Base-by-base conservation (phyloP, 2,888 invertebrate species). In the Bhutanitis thaidina region DNA sequence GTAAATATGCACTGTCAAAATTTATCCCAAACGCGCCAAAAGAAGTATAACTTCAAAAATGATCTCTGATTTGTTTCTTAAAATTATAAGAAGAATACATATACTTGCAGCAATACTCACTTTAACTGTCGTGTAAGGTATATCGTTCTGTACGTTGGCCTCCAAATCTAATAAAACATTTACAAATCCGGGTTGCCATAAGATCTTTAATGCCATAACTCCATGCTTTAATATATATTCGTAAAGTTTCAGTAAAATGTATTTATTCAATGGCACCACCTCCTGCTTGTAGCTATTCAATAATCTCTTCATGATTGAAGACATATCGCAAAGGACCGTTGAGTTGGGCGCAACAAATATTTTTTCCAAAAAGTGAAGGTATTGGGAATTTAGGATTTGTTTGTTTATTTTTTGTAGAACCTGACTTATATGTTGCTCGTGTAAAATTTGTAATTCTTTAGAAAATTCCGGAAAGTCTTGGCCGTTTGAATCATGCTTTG, bases 171-270 rank as follows among this genome's bases (percentile, higher is more conserved):
- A 38, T 32, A 52, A 7, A 3, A 36, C 25, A 13, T 43, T 25
- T 27, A 52, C 12, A 38, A 47, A 52, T 20, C 25, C 43, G 0
- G 46, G 43, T 3, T 38, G 25, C 10, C 25, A 14, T 2, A 52
- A 25, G n/a, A 7, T 34, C 8, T 46, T 14, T 9, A 30, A 43
- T 0, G 41, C 29, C 7, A 14, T 35, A n/a, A 16, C 47, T 15
- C 38, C 38, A 32, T 43, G 41, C 20, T 16, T 38, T 1, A 30
- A 20, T 37, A 52, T 32, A 41, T 41, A 52, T 29, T 52, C 40
- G 12, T 41, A 41, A 14, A 40, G 35, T 15, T 46, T 46, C 1
- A 52, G 34, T 34, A 52, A 37, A 20, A 52, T 38, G 7, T 43
- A 52, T 52, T 43, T 47, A 9, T 34, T 43, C 13, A 52, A 4